Evolutionary conservation across 2,888 invertebrate species (phyloP).

Genomic region (Cantharis rustica): DNA sequence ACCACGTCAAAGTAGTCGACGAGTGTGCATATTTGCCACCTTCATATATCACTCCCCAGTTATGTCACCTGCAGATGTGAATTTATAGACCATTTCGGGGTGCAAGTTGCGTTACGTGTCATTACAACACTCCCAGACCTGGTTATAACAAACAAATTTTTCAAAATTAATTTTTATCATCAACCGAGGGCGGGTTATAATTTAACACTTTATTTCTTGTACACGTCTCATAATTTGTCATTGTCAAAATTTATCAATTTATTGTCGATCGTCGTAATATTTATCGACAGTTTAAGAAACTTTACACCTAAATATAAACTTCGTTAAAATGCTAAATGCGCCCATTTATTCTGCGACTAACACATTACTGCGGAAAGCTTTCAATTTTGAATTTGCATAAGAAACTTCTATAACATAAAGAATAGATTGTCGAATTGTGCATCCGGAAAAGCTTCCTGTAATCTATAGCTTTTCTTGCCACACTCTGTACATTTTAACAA

Average conservation of each 20-base stretch:
- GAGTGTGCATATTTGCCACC: constrained; percentile 17
- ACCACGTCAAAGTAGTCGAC: constrained; percentile 13
- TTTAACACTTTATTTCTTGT: constrained; percentile 9
- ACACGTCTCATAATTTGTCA: constrained; percentile 18
- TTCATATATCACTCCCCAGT: constrained; percentile 20
- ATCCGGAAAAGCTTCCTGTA: neutral
- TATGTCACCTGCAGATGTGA: constrained; percentile 24
- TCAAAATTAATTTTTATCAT: neutral
- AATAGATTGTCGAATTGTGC: neutral
- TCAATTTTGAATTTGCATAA: neutral
- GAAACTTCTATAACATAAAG: neutral
- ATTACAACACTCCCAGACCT: neutral
- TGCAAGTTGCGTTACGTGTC: neutral
- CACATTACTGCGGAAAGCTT: neutral
- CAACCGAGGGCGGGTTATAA: neutral
- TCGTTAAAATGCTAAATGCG: neutral
- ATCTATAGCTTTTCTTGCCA: neutral
- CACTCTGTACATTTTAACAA: neutral
- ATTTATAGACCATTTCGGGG: constrained; percentile 23
- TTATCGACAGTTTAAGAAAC: constrained; percentile 14
- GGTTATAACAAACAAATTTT: neutral
- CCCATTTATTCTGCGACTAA: neutral
- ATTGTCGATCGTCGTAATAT: constrained; percentile 18
- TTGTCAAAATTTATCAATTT: constrained; percentile 21
- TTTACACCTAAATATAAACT: constrained; percentile 5